These are phyloP conservation scores for Epistrophe eligans DNA, from an alignment of 2,888 invertebrate species.

Conservation along the genomic window DNA sequence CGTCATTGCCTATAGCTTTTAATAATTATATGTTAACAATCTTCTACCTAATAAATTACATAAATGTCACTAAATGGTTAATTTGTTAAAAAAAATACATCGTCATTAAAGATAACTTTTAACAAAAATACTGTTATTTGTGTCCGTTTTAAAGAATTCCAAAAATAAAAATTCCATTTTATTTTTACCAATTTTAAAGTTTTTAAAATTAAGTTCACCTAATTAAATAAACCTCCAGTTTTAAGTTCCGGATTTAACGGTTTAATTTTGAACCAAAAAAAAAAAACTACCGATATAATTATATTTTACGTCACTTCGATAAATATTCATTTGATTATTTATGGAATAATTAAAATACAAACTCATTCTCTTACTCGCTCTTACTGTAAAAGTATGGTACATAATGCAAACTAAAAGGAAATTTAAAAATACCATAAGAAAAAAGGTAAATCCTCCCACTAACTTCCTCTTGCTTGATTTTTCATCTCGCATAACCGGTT, in stretches of 20 bases:
- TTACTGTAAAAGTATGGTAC: not conserved
- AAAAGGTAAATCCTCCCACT: not conserved
- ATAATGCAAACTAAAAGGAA: constrained; percentile 11
- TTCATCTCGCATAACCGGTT: constrained; percentile 5
- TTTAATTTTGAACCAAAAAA: not conserved
- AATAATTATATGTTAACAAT: not conserved
- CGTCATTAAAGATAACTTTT: not conserved
- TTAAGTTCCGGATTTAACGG: not conserved
- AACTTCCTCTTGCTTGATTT: constrained; percentile 36
- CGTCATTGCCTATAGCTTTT: not conserved
- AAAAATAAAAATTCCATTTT: not conserved
- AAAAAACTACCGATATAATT: not conserved
- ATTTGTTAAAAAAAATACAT: no score
- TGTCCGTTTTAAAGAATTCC: not conserved
- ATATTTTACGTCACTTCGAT: constrained; percentile 10
- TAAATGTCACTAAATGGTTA: not conserved
- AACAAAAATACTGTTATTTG: not conserved
- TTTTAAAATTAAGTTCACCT: constrained; percentile 25
- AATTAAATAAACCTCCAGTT: not conserved
- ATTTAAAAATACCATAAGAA: constrained; percentile 3
- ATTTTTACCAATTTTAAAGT: not conserved
- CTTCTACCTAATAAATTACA: not conserved
- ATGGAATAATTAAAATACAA: not conserved
- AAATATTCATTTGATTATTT: constrained; percentile 11
- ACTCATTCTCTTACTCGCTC: not conserved